Conservation (phyloP, 2,113 vertebrate genomes). For the Etheostoma cragini region DNA sequence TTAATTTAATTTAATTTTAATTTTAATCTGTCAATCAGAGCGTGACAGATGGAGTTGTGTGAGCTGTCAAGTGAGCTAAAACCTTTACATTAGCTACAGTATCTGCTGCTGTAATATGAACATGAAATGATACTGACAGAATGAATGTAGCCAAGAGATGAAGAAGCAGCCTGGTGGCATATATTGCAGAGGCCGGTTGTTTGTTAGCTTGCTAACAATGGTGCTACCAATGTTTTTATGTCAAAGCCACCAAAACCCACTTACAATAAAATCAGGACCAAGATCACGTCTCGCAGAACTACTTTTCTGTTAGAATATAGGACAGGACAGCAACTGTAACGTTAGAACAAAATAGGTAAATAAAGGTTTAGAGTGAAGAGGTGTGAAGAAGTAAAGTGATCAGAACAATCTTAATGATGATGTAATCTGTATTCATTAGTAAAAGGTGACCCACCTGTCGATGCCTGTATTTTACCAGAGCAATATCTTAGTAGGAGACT, state of each 20-base stretch:
- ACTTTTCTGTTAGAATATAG: not conserved
- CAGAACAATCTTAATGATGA: too few species aligned
- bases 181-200: not conserved
- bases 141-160: too few species aligned
- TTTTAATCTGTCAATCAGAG: too few species aligned
- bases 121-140: not conserved
- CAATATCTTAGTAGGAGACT: too few species aligned
- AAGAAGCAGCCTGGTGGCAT: too few species aligned
- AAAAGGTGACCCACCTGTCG: too few species aligned
- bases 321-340: not conserved
- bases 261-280: not conserved
- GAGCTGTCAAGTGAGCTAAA: conserved; percentile 32
- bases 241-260: not conserved
- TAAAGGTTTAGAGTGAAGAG: too few species aligned
- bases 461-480: too few species aligned
- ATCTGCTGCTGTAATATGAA: conserved; percentile 22
- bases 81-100: conserved; percentile 6
- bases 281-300: not conserved
- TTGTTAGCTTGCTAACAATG: not conserved
- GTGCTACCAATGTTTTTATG: not conserved
- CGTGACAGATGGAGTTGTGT: conserved; percentile 6
- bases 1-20: too few species aligned
- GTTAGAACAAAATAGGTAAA: not conserved
- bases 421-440: too few species aligned
- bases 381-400: too few species aligned